Evolutionary conservation across 1,140 invertebrate species (phyloP).

Genomic region (Bombus ignitus): DNA sequence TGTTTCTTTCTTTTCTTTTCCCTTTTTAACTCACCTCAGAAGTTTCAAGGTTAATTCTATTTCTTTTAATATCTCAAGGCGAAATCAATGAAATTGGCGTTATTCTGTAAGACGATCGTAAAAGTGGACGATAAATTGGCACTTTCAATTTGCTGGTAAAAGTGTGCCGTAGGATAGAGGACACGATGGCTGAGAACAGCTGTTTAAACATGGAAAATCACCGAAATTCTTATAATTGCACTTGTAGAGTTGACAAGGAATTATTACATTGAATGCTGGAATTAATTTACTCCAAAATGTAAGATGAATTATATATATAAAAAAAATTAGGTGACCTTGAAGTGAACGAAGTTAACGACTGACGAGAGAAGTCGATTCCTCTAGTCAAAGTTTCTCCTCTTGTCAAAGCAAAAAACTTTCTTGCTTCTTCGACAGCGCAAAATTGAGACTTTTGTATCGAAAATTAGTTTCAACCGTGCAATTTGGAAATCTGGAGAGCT

Average conservation of each 20-base stretch:
- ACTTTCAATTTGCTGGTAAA: constrained; percentile 3
- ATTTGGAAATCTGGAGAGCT: not conserved
- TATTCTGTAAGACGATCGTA: not conserved
- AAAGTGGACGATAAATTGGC: not conserved
- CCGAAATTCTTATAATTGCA: not conserved
- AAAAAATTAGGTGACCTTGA: not conserved
- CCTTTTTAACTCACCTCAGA: not conserved
- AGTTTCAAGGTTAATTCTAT: not conserved
- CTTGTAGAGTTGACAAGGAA: not conserved
- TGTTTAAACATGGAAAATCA: not conserved
- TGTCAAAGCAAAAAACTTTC: not conserved
- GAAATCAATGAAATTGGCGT: not conserved
- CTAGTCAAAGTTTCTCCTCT: not conserved
- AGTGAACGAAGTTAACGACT: not conserved
- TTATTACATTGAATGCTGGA: not conserved
- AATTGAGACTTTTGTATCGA: not conserved
- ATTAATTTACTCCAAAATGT: too few relatives aligned
- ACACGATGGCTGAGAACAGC: too few relatives aligned
- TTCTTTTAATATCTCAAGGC: not conserved
- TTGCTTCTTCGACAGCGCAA: not conserved
- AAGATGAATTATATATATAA: not conserved
- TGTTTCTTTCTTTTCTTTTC: not conserved
- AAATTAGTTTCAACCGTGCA: not conserved
- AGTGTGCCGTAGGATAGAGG: not conserved
- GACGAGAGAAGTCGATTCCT: not conserved